Conservation (phyloP, 2,113 vertebrate species). For the Stegastes partitus region DNA sequence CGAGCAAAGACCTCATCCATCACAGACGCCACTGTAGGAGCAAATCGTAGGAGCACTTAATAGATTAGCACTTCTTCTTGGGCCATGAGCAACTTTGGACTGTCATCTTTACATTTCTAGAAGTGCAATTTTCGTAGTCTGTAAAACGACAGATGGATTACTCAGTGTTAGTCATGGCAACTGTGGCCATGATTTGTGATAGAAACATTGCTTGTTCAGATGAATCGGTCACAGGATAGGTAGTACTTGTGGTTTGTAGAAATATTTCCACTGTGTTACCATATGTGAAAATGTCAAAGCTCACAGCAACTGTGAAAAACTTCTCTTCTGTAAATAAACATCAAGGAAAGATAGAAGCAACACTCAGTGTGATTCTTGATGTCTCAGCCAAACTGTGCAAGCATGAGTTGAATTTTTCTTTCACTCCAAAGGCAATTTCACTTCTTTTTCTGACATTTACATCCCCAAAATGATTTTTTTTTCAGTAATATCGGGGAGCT, state of each 20-base stretch:
- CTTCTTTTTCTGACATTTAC: constrained; percentile 21
- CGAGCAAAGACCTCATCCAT: constrained; percentile 50
- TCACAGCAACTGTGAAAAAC: constrained; percentile 71
- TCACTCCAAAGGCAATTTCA: constrained; percentile 11
- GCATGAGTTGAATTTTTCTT: neutral
- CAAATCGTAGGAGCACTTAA: constrained; percentile 39
- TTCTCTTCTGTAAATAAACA: constrained; percentile 83
- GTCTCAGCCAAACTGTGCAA: neutral
- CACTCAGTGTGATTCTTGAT: constrained; percentile 10
- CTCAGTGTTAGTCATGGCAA: constrained; percentile 51
- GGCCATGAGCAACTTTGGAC: constrained; percentile 34
- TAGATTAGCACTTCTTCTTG: constrained; percentile 44
- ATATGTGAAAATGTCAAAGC: constrained; percentile 72
- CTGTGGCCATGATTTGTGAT: constrained; percentile 32
- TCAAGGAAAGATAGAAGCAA: constrained; percentile 56
- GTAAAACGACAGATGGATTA: constrained; percentile 44
- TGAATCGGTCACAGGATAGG: constrained; percentile 45
- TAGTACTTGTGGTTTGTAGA: constrained; percentile 67
- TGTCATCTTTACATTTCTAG: constrained; percentile 57
- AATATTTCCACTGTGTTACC: constrained; percentile 69
- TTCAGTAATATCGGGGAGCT: neutral
- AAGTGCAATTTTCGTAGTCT: constrained; percentile 68
- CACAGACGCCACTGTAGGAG: constrained; percentile 40
- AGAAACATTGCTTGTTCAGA: constrained; percentile 58
- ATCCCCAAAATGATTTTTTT: constrained; percentile 12